Evolutionary conservation across 2,888 invertebrate species (phyloP), one percentile per base, ranked within the genome.

Genomic region (Drosophila stalkeri): DNA sequence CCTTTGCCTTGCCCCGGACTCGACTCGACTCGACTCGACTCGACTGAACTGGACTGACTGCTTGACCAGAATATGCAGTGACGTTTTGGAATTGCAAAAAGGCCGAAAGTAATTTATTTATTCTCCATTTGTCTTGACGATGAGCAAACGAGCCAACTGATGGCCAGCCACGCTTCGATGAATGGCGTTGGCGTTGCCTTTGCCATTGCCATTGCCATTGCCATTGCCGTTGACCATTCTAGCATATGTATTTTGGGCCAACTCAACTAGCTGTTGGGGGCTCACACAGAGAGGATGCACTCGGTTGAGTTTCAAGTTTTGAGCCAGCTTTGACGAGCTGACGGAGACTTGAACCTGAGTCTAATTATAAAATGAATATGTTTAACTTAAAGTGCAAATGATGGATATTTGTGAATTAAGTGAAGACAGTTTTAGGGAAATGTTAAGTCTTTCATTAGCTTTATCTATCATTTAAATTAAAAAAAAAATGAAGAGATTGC

Each of bases 91-190:
- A 87, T 89, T 90, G 90, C 89, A 87, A 90, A 85, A 82, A 90
- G 89, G 87, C 90, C 81, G 77, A 90, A 88, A 81, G 88, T 89
- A 87, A 90, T 88, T 88, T 90, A 89, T 88, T 88, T 88, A 90
- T 89, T 88, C 89, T 82, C 82, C 87, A 89, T 90, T 88, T 88
- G 89, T 86, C 90, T 88, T 88, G 89, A 90, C 89, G 86, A 86
- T 90, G 86, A 86, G 89, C 89, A 86, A 86, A 86, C 90, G 85
- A 86, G 85, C 88, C 85, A 89, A 86, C 77, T 89, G 90, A 89
- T 89, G 90, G 88, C 74, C 72, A 71, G 75, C 74, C 75, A 87
- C 75, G 83, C 84, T 90, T 86, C 86, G 81, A 86, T 88, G 79
- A 82, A 88, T 88, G 86, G 69, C 86, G 71, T 87, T 77, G 77